Evolutionary conservation across 1,140 invertebrate species (phyloP).

Genomic region (Penaeus vannamei): DNA sequence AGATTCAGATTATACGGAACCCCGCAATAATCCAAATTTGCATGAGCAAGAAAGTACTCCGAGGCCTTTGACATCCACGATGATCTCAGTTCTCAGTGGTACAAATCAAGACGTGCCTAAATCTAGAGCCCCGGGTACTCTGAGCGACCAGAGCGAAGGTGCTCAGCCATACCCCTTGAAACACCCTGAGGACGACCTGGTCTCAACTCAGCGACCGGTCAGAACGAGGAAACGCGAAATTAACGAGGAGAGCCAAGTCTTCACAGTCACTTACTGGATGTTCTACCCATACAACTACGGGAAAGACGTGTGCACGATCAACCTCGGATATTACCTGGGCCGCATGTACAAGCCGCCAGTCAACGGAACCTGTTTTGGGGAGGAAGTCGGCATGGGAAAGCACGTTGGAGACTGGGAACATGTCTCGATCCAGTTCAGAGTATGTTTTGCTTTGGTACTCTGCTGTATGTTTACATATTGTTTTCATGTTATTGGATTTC

Average conservation of each 20-base stretch:
- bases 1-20: too few species aligned
- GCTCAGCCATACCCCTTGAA: not conserved
- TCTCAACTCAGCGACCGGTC: not conserved
- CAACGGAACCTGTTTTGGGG: slow-evolving; percentile 41
- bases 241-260: not conserved
- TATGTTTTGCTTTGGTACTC: not conserved
- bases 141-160: not conserved
- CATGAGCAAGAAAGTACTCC: too few species aligned
- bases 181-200: not conserved
- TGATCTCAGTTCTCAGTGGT: too few species aligned
- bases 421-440: slow-evolving; percentile 46
- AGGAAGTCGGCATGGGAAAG: slow-evolving; percentile 46
- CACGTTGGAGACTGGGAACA: slow-evolving; percentile 60
- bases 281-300: slow-evolving; percentile 56
- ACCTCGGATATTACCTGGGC: slow-evolving; percentile 41
- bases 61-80: too few species aligned
- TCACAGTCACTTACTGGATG: slow-evolving; percentile 54
- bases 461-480: not conserved
- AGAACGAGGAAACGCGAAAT: not conserved
- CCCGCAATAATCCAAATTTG: too few species aligned
- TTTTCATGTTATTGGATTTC: not conserved
- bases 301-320: slow-evolving; percentile 43
- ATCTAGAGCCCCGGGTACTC: too few species aligned
- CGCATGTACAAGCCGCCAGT: slow-evolving; percentile 28
- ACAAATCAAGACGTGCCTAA: too few species aligned